These are phyloP conservation scores for Perodicticus potto DNA, from an alignment of 2,797 vertebrate genomes.

Conservation along the genomic window DNA sequence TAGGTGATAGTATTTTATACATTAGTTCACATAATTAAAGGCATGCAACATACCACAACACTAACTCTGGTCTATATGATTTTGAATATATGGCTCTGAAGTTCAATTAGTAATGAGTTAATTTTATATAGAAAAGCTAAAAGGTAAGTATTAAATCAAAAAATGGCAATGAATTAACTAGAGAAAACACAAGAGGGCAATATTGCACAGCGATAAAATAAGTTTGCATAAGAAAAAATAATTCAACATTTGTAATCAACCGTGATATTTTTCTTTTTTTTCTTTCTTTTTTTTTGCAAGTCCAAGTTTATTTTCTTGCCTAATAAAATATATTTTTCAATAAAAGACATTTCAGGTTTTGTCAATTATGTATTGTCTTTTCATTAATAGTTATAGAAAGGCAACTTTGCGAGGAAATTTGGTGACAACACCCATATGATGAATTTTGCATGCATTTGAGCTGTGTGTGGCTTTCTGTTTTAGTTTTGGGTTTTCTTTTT, in stretches of 20 bases:
- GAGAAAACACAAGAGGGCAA: slow-evolving; percentile 89
- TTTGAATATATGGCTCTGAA: slow-evolving; percentile 43
- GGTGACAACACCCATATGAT: neutral
- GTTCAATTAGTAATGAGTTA: slow-evolving; percentile 43
- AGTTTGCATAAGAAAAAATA: slow-evolving; percentile 63
- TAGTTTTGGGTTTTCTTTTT: too few species aligned
- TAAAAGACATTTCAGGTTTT: slow-evolving; percentile 64
- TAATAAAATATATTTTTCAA: slow-evolving; percentile 59
- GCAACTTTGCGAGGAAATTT: slow-evolving; percentile 55
- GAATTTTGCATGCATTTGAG: slow-evolving; percentile 50
- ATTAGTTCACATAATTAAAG: slow-evolving; percentile 13
- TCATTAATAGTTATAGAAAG: slow-evolving; percentile 46
- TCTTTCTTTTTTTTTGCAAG: too few species aligned
- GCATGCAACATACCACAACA: neutral
- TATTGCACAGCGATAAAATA: slow-evolving; percentile 84
- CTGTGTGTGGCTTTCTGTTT: neutral
- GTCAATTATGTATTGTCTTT: slow-evolving; percentile 54
- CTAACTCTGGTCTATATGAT: slow-evolving; percentile 13
- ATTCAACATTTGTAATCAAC: slow-evolving; percentile 58
- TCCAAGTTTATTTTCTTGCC: too few species aligned
- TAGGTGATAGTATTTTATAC: slow-evolving; percentile 39
- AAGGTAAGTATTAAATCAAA: slow-evolving; percentile 63
- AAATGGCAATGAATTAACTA: slow-evolving; percentile 79
- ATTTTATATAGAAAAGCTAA: slow-evolving; percentile 68
- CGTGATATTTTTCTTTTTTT: slow-evolving; percentile 63